phyloP scores from a whole-genome alignment of 2,888 invertebrate genomes.

The Sinopyrophorus schimmeli region DNA sequence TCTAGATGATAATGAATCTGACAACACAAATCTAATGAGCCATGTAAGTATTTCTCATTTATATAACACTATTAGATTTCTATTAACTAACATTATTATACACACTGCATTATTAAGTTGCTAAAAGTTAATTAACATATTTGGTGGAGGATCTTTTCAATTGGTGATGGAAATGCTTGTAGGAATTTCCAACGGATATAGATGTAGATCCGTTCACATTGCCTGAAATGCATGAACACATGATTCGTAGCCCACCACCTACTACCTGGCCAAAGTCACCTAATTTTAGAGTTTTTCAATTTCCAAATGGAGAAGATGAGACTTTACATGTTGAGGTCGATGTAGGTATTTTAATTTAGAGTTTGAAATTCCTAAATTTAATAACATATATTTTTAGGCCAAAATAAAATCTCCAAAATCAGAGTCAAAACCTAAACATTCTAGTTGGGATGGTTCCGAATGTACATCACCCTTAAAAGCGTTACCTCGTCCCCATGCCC shows the following conservation, averaged over 20 bases:
- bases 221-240: constrained; percentile 80
- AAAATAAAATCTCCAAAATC: constrained; percentile 38
- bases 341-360: constrained; percentile 39
- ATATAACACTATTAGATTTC: neutral
- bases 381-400: constrained; percentile 34
- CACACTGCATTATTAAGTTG: neutral
- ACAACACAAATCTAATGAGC: constrained; percentile 76
- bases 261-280: constrained; percentile 72
- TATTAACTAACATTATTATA: neutral
- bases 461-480: constrained; percentile 44
- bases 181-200: constrained; percentile 60
- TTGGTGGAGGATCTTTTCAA: constrained; percentile 20
- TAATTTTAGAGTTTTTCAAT: constrained; percentile 60
- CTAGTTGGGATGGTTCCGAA: constrained; percentile 49
- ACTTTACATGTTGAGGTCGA: constrained; percentile 53
- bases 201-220: constrained; percentile 74
- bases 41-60: constrained; percentile 66
- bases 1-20: constrained; percentile 73
- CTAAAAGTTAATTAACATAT: constrained; percentile 1
- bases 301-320: constrained; percentile 57
- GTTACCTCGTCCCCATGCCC: constrained; percentile 42
- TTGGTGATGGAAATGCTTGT: constrained; percentile 38
- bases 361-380: neutral
- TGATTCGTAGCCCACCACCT: constrained; percentile 81
- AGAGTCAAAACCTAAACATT: constrained; percentile 48